Percentiles rank a stretch among this genome's conserved stretches.
Conservation (phyloP, 2,888 invertebrate species). For the Pammene aurita region DNA sequence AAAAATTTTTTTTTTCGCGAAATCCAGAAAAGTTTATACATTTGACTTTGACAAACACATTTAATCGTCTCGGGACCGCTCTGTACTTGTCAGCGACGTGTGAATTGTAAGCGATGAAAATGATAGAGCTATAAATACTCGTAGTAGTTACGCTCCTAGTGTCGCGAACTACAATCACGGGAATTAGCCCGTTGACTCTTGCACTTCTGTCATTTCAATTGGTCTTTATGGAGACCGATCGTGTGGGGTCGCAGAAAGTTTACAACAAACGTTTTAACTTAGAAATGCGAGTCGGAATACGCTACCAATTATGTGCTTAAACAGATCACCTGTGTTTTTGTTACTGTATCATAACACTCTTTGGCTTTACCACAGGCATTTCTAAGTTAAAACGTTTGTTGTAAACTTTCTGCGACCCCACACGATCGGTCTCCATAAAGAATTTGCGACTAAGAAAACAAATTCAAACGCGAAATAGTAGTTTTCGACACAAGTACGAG, state of each 20-base stretch:
- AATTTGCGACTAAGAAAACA: too few species aligned
- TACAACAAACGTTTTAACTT: neutral
- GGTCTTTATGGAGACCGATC: constrained; percentile 13
- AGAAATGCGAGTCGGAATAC: too few species aligned
- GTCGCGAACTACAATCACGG: constrained; percentile 9
- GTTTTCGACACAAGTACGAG: neutral
- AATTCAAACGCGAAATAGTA: constrained; percentile 23
- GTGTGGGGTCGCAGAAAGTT: constrained; percentile 9
- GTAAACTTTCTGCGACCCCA: constrained; percentile 5
- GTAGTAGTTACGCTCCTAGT: neutral
- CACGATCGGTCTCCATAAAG: constrained; percentile 18
- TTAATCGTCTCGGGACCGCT: too few species aligned
- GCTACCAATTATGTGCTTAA: too few species aligned
- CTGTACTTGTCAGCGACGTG: too few species aligned
- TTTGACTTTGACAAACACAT: too few species aligned
- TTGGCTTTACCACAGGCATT: too few species aligned
- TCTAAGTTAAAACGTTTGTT: neutral
- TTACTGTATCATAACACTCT: too few species aligned
- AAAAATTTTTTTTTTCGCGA: too few species aligned
- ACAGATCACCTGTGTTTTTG: too few species aligned
- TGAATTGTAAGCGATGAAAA: too few species aligned
- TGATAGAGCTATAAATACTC: constrained; percentile 14
- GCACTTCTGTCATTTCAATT: constrained; percentile 25
- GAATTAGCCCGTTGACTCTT: constrained; percentile 20
- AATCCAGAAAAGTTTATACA: too few species aligned